Evolutionary conservation across 1,140 invertebrate genomes (phyloP), one percentile per base, ranked within the genome.

Genomic region (Drosophila suzukii): DNA sequence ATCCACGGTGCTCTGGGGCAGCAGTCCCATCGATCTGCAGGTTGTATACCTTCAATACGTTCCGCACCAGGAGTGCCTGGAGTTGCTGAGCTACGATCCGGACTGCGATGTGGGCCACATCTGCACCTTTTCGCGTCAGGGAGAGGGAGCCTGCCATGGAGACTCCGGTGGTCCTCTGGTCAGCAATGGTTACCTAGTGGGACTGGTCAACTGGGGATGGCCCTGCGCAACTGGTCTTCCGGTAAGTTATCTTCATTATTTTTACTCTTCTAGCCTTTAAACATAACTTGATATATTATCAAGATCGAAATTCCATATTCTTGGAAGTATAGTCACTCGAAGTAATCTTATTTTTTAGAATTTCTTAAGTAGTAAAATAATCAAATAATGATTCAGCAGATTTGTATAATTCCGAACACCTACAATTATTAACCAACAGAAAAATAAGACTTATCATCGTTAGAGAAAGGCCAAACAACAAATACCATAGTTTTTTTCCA

Each of bases 111-210:
- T 76, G 6, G 78, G 81, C 3, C 93, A 95, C 72, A 94, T 95
- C 20, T 95, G 94, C 61, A 94, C 94, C 0, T 91, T 94, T 11
- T 94, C 94, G 2, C 93, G 92, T 57, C 39, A 43, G 12, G 94
- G 94, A 11, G 93, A 94, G 90, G 81, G 82, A 11, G 91, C 93
- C 1, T 94, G 94, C 43, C 93, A 93, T 59, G 94, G 94, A 1
- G 94, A 95, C 66, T 94, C 93, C 27, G 94, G 94, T 38, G 94
- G 94, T 6, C 94, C 94, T 1, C 56, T 95, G 36, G 65, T 91
- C 36, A 92, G 90, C 62, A 51, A 51, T 50, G 79, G 73, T 3
- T 38, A 58, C 43, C 72, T 94, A 7, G 89, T 93, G 30, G 94
- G 94, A 10, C 67, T 94, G 20, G 93, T 94, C 17, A 94, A 93